phyloP scores from a whole-genome alignment of 2,888 invertebrate species.

The Metallyticus violacea region DNA sequence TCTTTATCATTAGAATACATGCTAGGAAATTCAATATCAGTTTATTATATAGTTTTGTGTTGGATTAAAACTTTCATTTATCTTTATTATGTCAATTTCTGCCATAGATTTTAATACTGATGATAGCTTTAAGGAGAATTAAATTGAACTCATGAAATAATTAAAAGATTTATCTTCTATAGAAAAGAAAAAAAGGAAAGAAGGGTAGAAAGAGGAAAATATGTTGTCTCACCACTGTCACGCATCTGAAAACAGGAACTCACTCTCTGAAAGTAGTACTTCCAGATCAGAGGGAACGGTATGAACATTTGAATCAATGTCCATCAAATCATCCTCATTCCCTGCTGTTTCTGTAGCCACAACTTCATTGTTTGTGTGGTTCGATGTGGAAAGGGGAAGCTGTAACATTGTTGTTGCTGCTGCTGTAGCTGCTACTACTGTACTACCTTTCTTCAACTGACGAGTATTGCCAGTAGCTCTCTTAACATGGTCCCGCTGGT shows the following conservation, averaged over 20 bases:
- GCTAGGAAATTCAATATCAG: too few species aligned
- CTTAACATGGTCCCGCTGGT: constrained; percentile 15
- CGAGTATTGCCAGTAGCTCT: constrained; percentile 8
- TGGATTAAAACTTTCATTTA: too few species aligned
- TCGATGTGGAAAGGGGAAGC: constrained; percentile 8
- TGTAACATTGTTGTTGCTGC: not conserved
- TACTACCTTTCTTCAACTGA: not conserved
- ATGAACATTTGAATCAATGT: constrained; percentile 57
- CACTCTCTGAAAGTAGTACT: constrained; percentile 57
- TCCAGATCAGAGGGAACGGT: constrained; percentile 61
- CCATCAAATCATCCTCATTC: constrained; percentile 34
- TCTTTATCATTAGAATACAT: too few species aligned
- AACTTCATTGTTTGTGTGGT: not conserved
- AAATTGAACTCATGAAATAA: too few species aligned
- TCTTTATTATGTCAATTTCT: not conserved
- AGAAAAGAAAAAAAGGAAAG: too few species aligned
- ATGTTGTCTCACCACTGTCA: constrained; percentile 40
- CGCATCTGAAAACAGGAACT: constrained; percentile 54
- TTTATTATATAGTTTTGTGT: too few species aligned
- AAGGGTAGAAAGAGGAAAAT: constrained; percentile 2
- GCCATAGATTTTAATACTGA: not conserved
- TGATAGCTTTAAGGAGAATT: not conserved
- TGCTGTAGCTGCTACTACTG: not conserved
- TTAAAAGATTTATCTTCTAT: too few species aligned
- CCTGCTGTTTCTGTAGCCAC: not conserved